Percentiles rank a stretch among this genome's conserved stretches.
Evolutionary conservation across 2,797 vertebrate species (phyloP).

Genomic region (Remorina albescens): DNA sequence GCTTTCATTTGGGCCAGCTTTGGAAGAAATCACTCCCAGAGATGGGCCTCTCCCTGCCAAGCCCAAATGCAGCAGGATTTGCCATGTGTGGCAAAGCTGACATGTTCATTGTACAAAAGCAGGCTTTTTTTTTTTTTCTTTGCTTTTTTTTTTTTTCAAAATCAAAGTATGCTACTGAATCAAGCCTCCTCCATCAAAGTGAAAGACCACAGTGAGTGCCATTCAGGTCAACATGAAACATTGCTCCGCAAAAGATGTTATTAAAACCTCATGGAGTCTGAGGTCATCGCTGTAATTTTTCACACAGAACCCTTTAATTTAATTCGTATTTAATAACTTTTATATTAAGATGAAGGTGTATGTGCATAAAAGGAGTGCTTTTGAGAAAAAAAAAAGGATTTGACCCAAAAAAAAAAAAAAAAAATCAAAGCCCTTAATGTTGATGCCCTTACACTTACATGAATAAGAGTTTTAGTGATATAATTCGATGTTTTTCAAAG

Average conservation of each 20-base stretch:
- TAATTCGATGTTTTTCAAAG: constrained; percentile 22
- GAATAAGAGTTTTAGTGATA: constrained; percentile 25
- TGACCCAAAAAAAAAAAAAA: constrained; percentile 15
- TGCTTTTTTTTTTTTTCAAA: constrained; percentile 59
- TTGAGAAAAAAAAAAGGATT: constrained; percentile 22
- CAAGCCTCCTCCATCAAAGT: constrained; percentile 67
- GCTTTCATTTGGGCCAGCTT: constrained; percentile 87
- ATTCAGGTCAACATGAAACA: constrained; percentile 66
- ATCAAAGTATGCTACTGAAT: constrained; percentile 79
- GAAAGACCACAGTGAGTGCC: constrained; percentile 64
- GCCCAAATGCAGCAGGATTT: constrained; percentile 73
- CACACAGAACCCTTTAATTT: constrained; percentile 69
- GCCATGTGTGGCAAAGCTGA: constrained; percentile 80
- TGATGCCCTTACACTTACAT: constrained; percentile 4
- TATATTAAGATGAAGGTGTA: constrained; percentile 53
- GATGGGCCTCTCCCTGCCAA: constrained; percentile 83
- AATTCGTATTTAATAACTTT: constrained; percentile 56
- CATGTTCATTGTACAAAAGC: constrained; percentile 78
- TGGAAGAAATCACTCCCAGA: constrained; percentile 87
- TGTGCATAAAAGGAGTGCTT: constrained; percentile 53
- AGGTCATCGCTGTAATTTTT: constrained; percentile 68
- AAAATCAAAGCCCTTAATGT: constrained; percentile 22
- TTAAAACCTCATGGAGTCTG: constrained; percentile 69
- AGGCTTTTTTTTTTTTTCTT: constrained; percentile 55
- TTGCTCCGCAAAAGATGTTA: constrained; percentile 64